These are phyloP conservation scores for Sarcophaga rosellei DNA, from an alignment of 2,888 invertebrate species.

Conservation along the genomic window DNA sequence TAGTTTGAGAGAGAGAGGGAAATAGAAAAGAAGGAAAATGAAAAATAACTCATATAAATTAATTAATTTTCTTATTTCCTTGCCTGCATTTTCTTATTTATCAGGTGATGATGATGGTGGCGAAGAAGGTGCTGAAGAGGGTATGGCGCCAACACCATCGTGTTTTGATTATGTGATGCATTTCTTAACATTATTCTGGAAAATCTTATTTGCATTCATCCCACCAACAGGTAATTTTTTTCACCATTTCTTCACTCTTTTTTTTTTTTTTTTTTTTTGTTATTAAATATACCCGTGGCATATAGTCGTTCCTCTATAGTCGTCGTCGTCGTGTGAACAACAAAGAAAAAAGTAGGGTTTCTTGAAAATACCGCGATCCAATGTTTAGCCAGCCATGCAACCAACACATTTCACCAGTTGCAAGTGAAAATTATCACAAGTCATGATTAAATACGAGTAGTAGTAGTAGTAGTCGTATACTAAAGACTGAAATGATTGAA, in stretches of 20 bases:
- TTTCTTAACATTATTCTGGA: conserved; percentile 98
- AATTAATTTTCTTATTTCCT: conserved; percentile 6
- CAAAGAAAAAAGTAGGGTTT: too few species aligned
- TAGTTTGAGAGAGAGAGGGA: neutral
- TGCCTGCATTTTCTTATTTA: conserved; percentile 5
- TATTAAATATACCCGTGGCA: neutral
- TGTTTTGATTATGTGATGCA: conserved; percentile 97
- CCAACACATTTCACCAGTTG: too few species aligned
- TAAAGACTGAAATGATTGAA: too few species aligned
- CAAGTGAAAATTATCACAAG: too few species aligned
- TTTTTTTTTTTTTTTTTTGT: neutral
- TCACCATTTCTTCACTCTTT: neutral
- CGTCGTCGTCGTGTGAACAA: too few species aligned
- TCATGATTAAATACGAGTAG: too few species aligned
- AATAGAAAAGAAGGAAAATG: neutral
- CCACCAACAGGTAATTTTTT: conserved; percentile 93
- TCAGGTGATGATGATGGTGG: conserved; percentile 81
- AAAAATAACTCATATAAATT: conserved; percentile 28
- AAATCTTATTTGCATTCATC: conserved; percentile 97
- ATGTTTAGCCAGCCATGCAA: too few species aligned
- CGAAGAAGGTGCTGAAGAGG: conserved; percentile 84
- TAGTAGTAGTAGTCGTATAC: too few species aligned
- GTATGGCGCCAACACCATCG: conserved; percentile 86
- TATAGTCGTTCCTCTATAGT: too few species aligned
- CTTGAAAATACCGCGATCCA: too few species aligned